These are phyloP conservation scores for Gymnopithys bicolor DNA, from an alignment of 2,797 vertebrate genomes.

Conservation along the genomic window DNA sequence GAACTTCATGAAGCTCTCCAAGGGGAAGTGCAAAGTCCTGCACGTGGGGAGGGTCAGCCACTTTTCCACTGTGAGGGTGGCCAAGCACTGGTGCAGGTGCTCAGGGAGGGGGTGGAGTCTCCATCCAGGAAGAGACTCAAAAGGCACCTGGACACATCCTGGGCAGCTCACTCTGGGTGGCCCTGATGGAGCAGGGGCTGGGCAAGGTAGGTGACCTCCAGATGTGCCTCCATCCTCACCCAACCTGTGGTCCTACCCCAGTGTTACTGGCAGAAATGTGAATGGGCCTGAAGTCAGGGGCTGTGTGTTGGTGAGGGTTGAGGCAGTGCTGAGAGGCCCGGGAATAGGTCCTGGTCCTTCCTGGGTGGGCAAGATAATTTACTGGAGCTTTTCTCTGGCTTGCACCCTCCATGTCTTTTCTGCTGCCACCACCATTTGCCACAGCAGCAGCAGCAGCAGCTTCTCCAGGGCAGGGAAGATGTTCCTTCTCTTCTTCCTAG, in stretches of 20 bases:
- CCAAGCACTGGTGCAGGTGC: not conserved
- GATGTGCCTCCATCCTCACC: not conserved
- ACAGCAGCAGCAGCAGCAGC: not conserved
- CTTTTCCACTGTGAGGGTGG: not conserved
- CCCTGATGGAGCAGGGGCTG: not conserved
- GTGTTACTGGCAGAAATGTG: not conserved
- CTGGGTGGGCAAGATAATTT: not conserved
- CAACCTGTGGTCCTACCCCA: not conserved
- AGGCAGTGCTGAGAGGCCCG: not conserved
- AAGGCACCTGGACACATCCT: not conserved
- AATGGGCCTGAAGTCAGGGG: not conserved
- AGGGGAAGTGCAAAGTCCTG: not conserved
- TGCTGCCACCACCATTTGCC: not conserved
- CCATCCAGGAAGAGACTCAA: not conserved
- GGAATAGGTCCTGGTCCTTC: not conserved
- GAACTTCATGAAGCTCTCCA: not conserved
- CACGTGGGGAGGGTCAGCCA: not conserved
- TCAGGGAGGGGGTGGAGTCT: not conserved
- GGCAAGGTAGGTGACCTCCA: not conserved
- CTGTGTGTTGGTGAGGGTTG: rapidly evolving
- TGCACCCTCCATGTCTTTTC: not conserved
- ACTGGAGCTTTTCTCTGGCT: not conserved
- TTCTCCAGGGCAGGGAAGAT: not conserved
- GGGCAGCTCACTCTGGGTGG: not conserved
- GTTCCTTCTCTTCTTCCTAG: not conserved